A percentile compares a stretch with the other conserved stretches of the same genome.
Evolutionary conservation across 2,888 invertebrate genomes (phyloP).

Genomic region (Keiferia lycopersicella): DNA sequence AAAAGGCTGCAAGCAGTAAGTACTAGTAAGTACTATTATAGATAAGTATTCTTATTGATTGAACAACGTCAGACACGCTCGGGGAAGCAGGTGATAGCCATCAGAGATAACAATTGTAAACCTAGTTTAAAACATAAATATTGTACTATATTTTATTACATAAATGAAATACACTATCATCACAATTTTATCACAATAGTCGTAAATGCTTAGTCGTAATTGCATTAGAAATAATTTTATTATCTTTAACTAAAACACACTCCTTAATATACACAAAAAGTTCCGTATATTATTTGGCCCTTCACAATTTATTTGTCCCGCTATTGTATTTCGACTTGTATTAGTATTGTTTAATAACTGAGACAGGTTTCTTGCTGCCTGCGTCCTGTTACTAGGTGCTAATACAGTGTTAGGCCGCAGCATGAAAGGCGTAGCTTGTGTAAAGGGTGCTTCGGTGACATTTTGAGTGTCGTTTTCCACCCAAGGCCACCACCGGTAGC

Average conservation of each 20-base stretch:
- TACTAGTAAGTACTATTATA: background rate
- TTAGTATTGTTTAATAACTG: background rate
- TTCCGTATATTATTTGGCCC: constrained; percentile 57
- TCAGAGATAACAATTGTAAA: background rate
- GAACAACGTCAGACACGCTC: background rate
- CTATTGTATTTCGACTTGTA: constrained; percentile 40
- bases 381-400: constrained; percentile 8
- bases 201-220: constrained; percentile 18
- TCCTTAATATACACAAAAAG: constrained; percentile 67
- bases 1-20: background rate
- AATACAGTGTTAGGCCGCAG: background rate
- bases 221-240: background rate
- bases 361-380: background rate
- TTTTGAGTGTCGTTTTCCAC: constrained; percentile 32
- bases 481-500: constrained; percentile 88
- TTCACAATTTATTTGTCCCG: constrained; percentile 55
- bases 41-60: background rate
- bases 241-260: constrained; percentile 50
- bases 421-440: background rate
- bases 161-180: background rate
- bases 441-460: constrained; percentile 12
- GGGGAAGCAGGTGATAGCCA: background rate
- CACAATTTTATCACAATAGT: constrained; percentile 19
- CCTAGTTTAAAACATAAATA: background rate
- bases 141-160: background rate